phyloP scores from a whole-genome alignment of 1,140 invertebrate species.

The Papilio polytes region DNA sequence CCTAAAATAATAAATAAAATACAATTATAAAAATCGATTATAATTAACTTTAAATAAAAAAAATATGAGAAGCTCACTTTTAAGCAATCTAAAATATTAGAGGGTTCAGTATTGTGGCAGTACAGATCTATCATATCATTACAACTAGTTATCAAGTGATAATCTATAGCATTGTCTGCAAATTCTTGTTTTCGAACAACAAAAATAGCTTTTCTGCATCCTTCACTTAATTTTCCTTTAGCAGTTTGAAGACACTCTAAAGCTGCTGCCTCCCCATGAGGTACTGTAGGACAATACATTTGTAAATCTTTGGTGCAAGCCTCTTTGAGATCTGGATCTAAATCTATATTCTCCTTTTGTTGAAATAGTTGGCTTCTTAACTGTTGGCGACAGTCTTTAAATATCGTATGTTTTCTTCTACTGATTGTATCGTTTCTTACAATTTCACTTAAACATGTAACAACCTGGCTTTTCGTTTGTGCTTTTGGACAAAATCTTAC shows the following conservation, averaged over 20 bases:
- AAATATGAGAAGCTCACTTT: constrained; percentile 78
- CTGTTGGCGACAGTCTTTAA: constrained; percentile 94
- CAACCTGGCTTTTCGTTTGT: constrained; percentile 94
- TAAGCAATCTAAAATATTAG: constrained; percentile 89
- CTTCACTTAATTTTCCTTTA: constrained; percentile 86
- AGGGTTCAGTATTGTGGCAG: constrained; percentile 88
- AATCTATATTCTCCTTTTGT: constrained; percentile 92
- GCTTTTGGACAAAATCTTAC: constrained; percentile 90
- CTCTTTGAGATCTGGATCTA: constrained; percentile 92
- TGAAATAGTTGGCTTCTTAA: constrained; percentile 94
- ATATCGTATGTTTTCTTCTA: constrained; percentile 90
- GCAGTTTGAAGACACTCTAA: constrained; percentile 94
- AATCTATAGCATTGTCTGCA: constrained; percentile 93
- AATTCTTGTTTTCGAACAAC: constrained; percentile 93
- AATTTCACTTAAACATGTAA: constrained; percentile 95
- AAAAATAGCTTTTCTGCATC: constrained; percentile 93
- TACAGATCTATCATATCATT: constrained; percentile 93
- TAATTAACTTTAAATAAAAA: not conserved
- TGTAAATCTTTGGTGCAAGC: constrained; percentile 92
- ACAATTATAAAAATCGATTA: not conserved
- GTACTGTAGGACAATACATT: constrained; percentile 88
- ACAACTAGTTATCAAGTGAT: constrained; percentile 92
- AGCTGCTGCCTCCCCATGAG: constrained; percentile 90
- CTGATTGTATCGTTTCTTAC: constrained; percentile 95
- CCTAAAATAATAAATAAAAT: constrained; percentile 78